phyloP scores from a whole-genome alignment of 2,113 vertebrate genomes.

The Odontophorus gujanensis region DNA sequence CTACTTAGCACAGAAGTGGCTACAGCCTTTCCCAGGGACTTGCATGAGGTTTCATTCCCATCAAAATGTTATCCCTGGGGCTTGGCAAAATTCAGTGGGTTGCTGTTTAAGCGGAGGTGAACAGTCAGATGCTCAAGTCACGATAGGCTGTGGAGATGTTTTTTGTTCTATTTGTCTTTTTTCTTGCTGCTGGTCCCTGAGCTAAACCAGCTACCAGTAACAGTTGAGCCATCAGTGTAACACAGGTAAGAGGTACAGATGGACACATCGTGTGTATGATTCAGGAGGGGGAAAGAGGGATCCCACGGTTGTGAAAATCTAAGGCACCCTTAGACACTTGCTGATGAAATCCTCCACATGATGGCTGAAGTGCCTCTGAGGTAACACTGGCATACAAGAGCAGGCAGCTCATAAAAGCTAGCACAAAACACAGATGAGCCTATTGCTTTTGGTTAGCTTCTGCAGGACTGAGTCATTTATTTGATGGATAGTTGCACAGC shows the following conservation, averaged over 20 bases:
- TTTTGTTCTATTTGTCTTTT: not conserved
- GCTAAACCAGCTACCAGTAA: not conserved
- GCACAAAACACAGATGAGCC: not conserved
- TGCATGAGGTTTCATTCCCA: accelerated
- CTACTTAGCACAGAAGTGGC: accelerated
- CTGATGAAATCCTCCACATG: not conserved
- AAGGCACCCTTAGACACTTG: not conserved
- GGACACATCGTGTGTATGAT: not conserved
- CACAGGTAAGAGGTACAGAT: not conserved
- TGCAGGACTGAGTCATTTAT: not conserved
- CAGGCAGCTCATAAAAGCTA: not conserved
- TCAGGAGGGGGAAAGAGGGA: not conserved
- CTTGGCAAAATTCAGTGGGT: not conserved
- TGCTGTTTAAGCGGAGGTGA: not conserved
- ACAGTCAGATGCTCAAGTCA: not conserved
- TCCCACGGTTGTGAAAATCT: not conserved
- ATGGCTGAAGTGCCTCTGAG: accelerated
- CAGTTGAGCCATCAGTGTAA: not conserved
- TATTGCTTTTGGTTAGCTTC: not conserved
- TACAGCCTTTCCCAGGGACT: not conserved
- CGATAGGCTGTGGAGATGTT: not conserved
- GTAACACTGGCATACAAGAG: not conserved
- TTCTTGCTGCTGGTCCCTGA: not conserved
- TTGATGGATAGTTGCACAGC: not conserved
- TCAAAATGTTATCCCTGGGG: not conserved